phyloP scores from a whole-genome alignment of 2,888 invertebrate genomes.

The Lithophane socia region DNA sequence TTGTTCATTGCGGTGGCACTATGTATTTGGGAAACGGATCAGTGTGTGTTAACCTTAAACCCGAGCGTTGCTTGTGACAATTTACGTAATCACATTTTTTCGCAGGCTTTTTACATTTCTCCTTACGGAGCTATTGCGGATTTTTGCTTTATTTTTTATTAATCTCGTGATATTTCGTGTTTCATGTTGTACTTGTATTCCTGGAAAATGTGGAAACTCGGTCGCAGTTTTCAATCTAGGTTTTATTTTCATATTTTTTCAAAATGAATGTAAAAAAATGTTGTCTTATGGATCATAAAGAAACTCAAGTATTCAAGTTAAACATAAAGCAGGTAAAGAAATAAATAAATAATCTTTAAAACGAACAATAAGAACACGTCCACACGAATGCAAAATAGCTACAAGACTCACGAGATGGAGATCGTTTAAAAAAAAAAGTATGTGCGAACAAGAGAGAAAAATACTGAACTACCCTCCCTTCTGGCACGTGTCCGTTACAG shows the following conservation, averaged over 20 bases:
- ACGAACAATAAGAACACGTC: constrained; percentile 31
- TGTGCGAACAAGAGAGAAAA: constrained; percentile 27
- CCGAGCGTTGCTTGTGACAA: constrained; percentile 74
- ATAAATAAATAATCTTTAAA: neutral
- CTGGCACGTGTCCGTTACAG: constrained; percentile 76
- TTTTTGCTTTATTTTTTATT: constrained; percentile 27
- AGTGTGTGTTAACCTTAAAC: constrained; percentile 79
- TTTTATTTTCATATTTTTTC: neutral
- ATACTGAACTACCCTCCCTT: constrained; percentile 63
- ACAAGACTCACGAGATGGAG: constrained; percentile 25
- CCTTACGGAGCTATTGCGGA: constrained; percentile 24
- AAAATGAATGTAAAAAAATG: neutral
- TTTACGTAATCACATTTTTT: constrained; percentile 66
- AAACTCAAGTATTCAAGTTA: neutral
- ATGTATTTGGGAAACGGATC: constrained; percentile 83
- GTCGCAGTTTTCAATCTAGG: neutral
- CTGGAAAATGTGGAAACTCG: neutral
- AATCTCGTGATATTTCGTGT: neutral
- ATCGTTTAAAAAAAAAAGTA: constrained; percentile 44
- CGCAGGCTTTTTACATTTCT: constrained; percentile 55
- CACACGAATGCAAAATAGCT: constrained; percentile 43
- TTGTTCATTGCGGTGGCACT: constrained; percentile 81
- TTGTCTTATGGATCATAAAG: neutral
- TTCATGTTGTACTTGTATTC: neutral
- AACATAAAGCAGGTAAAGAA: constrained; percentile 11